Evolutionary conservation across 2,113 vertebrate genomes (phyloP).

Genomic region (Perognathus longimembris): DNA sequence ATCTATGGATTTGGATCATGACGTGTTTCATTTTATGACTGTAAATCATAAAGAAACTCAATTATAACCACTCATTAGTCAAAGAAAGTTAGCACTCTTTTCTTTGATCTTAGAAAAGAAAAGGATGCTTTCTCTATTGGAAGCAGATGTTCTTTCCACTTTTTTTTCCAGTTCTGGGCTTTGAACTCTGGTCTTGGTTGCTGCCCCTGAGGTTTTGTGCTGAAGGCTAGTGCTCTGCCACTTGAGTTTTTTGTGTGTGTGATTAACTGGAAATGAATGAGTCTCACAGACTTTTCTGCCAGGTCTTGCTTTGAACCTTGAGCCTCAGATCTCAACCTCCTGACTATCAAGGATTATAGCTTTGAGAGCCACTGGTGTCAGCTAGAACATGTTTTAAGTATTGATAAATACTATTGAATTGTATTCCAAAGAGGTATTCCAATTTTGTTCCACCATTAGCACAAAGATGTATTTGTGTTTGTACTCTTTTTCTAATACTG

Average conservation of each 20-base stretch:
- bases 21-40: neutral
- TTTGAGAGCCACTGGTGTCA: too few relatives aligned
- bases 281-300: too few relatives aligned
- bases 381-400: neutral
- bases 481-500: conserved; percentile 3
- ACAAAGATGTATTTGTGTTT: conserved; percentile 11
- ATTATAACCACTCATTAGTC: conserved; percentile 26
- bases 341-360: too few relatives aligned
- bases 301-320: too few relatives aligned
- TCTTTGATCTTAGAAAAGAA: too few relatives aligned
- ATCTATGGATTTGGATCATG: neutral
- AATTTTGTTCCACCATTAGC: neutral
- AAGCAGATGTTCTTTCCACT: conserved; percentile 29
- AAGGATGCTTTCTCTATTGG: conserved; percentile 1
- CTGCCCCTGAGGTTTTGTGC: too few relatives aligned
- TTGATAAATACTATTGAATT: conserved; percentile 29
- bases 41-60: conserved; percentile 8
- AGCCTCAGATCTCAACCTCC: too few relatives aligned
- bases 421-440: neutral
- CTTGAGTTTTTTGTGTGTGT: too few relatives aligned
- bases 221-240: too few relatives aligned
- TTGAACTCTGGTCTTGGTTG: too few relatives aligned
- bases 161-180: neutral
- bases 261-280: too few relatives aligned
- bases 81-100: conserved; percentile 29